phyloP scores from a whole-genome alignment of 2,888 invertebrate species.

The Hemithea aestivaria region DNA sequence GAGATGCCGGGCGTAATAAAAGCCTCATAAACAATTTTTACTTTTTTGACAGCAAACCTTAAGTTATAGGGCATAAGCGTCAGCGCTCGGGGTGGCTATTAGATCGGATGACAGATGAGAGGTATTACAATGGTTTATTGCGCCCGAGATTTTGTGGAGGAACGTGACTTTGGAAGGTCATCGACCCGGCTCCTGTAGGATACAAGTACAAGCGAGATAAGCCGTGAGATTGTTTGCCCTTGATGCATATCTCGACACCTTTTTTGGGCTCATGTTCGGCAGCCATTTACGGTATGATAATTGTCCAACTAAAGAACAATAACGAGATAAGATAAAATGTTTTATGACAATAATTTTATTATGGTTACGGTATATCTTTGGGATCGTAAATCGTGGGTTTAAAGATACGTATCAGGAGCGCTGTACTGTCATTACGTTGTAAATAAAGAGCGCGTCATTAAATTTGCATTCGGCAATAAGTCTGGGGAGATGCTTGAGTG shows the following conservation, averaged over 20 bases:
- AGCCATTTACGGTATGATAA: slow-evolving; percentile 34
- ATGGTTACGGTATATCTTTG: slow-evolving; percentile 25
- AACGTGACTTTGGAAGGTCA: slow-evolving; percentile 60
- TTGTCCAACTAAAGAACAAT: slow-evolving; percentile 25
- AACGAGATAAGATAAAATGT: slow-evolving; percentile 26
- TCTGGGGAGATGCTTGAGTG: slow-evolving; percentile 46
- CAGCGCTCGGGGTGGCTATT: slow-evolving; percentile 51
- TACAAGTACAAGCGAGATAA: slow-evolving; percentile 23
- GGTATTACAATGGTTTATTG: slow-evolving; percentile 65
- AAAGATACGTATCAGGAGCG: slow-evolving; percentile 37
- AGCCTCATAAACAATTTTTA: slow-evolving; percentile 55
- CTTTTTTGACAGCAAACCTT: slow-evolving; percentile 63
- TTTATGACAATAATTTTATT: slow-evolving; percentile 26
- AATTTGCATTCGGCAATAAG: slow-evolving; percentile 62
- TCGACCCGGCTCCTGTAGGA: slow-evolving; percentile 61
- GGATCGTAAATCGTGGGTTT: slow-evolving; percentile 24
- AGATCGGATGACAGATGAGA: slow-evolving; percentile 69
- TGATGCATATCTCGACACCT: slow-evolving; percentile 51
- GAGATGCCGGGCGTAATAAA: slow-evolving; percentile 50
- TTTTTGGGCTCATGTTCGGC: slow-evolving; percentile 43
- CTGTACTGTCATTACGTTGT: slow-evolving; percentile 44
- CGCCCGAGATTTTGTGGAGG: slow-evolving; percentile 51
- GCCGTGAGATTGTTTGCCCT: slow-evolving; percentile 50
- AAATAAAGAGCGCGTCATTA: slow-evolving; percentile 58
- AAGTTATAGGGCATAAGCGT: slow-evolving; percentile 60